Evolutionary conservation across 2,797 vertebrate species (phyloP).

Genomic region (Spinibarbus caldwelli): DNA sequence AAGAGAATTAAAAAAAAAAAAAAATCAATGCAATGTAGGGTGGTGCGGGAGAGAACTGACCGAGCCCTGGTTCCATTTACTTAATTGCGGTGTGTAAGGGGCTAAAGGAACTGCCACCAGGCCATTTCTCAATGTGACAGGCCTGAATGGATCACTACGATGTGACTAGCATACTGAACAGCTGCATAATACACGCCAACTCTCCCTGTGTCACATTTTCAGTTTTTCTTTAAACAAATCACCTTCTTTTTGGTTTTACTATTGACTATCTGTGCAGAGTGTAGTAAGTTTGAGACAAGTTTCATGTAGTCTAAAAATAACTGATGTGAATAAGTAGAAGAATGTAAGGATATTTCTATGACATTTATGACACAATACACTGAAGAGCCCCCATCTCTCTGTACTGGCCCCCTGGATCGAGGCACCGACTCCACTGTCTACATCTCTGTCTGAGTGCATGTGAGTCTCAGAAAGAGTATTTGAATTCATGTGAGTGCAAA

Average conservation of each 20-base stretch:
- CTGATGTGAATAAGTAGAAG: background rate
- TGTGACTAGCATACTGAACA: constrained; percentile 57
- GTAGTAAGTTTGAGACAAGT: background rate
- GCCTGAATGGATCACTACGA: constrained; percentile 19
- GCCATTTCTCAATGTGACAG: constrained; percentile 44
- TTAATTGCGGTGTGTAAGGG: constrained; percentile 54
- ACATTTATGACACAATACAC: constrained; percentile 1
- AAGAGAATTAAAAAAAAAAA: constrained; percentile 46
- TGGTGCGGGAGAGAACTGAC: constrained; percentile 58
- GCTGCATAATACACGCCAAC: constrained; percentile 41
- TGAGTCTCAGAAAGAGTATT: background rate
- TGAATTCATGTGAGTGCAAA: background rate
- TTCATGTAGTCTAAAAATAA: constrained; percentile 6
- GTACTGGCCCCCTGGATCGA: background rate
- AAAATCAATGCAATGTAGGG: constrained; percentile 69
- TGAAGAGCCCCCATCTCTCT: background rate
- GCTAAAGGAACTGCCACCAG: constrained; percentile 37
- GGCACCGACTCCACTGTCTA: background rate
- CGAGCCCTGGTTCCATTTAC: constrained; percentile 63
- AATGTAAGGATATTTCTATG: background rate
- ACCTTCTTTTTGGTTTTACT: constrained; percentile 23
- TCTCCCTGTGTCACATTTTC: background rate
- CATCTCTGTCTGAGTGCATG: constrained; percentile 10
- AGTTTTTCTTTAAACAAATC: constrained; percentile 19
- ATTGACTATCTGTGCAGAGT: background rate